phyloP scores from a whole-genome alignment of 2,113 vertebrate species.

The Pampusana beccarii region DNA sequence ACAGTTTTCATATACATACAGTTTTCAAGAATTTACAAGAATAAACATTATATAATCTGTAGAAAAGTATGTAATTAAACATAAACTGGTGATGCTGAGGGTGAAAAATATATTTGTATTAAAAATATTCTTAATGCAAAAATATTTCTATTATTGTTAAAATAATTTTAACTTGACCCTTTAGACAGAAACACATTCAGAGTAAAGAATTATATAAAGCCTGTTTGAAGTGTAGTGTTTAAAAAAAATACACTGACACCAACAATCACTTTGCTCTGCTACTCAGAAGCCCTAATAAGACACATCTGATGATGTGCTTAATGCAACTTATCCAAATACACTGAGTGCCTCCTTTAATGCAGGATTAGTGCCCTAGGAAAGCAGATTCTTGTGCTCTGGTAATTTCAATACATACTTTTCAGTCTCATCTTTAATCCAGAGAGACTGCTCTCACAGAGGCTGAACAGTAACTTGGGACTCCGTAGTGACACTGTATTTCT shows the following conservation, averaged over 20 bases:
- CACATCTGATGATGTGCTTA: background rate
- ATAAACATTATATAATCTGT: slow-evolving; percentile 17
- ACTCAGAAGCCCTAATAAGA: background rate
- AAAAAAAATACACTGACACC: background rate
- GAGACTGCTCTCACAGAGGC: background rate
- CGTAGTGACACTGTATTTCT: background rate
- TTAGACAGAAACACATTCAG: background rate
- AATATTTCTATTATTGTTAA: background rate
- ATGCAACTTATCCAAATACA: background rate
- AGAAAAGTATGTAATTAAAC: background rate
- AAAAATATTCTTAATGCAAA: background rate
- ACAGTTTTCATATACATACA: background rate
- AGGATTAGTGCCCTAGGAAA: background rate
- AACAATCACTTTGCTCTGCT: background rate
- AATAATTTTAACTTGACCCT: background rate
- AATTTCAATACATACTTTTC: background rate
- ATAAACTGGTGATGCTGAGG: background rate
- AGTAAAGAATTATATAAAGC: background rate
- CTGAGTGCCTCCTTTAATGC: background rate
- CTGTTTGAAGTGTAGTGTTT: background rate
- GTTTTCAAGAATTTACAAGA: slow-evolving; percentile 31
- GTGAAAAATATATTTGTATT: background rate
- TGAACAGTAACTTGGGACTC: background rate
- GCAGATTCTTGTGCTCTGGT: background rate
- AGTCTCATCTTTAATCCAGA: background rate